Evolutionary conservation across 2,888 invertebrate species (phyloP).

Genomic region (Yponomeuta plumbellus): DNA sequence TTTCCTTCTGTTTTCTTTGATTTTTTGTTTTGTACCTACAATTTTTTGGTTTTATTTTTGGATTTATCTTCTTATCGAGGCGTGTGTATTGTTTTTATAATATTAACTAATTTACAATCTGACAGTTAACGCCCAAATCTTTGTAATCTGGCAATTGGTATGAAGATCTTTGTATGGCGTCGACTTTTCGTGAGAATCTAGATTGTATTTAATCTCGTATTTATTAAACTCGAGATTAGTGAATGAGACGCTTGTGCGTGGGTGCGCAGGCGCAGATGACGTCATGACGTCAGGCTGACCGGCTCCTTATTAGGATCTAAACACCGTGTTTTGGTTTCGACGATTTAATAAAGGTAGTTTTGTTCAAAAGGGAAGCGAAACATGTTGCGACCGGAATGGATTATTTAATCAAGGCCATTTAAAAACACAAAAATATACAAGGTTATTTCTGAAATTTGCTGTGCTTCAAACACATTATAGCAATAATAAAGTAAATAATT

Average conservation of each 20-base stretch:
- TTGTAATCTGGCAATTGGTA: too few relatives aligned
- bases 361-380: neutral
- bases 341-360: neutral
- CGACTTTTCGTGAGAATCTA: too few relatives aligned
- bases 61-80: too few relatives aligned
- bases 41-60: too few relatives aligned
- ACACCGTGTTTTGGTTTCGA: neutral
- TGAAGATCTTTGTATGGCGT: too few relatives aligned
- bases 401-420: neutral
- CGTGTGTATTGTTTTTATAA: too few relatives aligned
- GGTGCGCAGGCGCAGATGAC: constrained; percentile 58
- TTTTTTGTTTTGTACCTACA: too few relatives aligned
- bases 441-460: neutral
- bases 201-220: neutral
- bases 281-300: constrained; percentile 35
- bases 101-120: too few relatives aligned
- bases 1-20: too few relatives aligned
- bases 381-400: neutral
- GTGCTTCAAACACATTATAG: neutral
- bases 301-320: constrained; percentile 32
- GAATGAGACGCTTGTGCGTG: constrained; percentile 49
- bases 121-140: too few relatives aligned
- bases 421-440: too few relatives aligned
- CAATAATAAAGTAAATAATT: too few relatives aligned
- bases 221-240: constrained; percentile 10